Percentiles rank a stretch among this genome's conserved stretches.
phyloP scores from a whole-genome alignment of 1,140 invertebrate species.

The Pseudomyrmex dendroicus region DNA sequence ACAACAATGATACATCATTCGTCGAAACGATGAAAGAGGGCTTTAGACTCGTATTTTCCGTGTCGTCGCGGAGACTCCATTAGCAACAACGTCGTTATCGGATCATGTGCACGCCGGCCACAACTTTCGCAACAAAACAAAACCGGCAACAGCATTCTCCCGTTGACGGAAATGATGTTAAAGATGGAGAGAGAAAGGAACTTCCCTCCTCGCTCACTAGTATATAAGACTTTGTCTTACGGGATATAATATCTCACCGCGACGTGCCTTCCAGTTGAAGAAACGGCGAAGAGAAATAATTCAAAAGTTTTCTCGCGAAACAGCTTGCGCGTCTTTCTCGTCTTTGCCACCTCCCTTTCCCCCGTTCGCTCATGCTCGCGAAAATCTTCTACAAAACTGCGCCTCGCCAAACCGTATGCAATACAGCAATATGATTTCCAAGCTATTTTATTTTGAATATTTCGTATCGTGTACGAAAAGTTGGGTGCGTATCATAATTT shows the following conservation, averaged over 20 bases:
- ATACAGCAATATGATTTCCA: constrained; percentile 17
- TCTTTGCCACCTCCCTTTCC: not conserved
- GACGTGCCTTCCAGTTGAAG: constrained; percentile 43
- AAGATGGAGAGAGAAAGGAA: constrained; percentile 23
- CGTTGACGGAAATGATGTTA: constrained; percentile 33
- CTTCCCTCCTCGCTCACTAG: not conserved
- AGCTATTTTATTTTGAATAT: not conserved
- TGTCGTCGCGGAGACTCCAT: constrained; percentile 36
- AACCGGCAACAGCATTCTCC: constrained; percentile 8
- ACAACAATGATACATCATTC: not conserved
- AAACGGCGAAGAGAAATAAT: constrained; percentile 54
- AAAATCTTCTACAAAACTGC: constrained; percentile 11
- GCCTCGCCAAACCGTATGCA: not conserved
- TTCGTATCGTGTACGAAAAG: too few species aligned
- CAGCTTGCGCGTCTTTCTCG: constrained; percentile 27
- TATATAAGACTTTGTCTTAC: constrained; percentile 40
- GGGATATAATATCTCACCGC: constrained; percentile 35
- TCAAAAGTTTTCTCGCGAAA: constrained; percentile 53
- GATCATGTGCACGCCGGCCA: constrained; percentile 19
- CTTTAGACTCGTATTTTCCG: constrained; percentile 36
- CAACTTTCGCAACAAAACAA: constrained; percentile 39
- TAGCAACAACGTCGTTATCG: constrained; percentile 42
- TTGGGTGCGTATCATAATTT: too few species aligned
- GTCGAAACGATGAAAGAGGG: constrained; percentile 8
- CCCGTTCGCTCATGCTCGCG: not conserved